Evolutionary conservation across 2,888 invertebrate species (phyloP).

Genomic region (Coecobrya sp.): DNA sequence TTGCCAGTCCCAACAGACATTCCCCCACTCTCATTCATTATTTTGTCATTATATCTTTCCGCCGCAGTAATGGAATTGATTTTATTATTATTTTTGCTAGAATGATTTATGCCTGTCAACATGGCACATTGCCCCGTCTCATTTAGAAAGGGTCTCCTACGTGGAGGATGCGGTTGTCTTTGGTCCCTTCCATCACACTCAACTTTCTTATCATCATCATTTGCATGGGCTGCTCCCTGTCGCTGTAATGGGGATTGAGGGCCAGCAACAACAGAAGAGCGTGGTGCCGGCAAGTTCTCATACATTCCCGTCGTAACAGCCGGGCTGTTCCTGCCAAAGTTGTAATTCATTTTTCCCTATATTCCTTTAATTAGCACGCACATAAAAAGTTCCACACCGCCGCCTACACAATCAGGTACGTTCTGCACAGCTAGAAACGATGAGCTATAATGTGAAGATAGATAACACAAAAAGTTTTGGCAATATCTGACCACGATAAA

Average conservation of each 20-base stretch:
- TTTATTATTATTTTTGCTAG: slow-evolving; percentile 59
- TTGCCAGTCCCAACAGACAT: slow-evolving; percentile 56
- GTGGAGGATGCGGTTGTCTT: slow-evolving; percentile 49
- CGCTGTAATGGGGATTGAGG: slow-evolving; percentile 28
- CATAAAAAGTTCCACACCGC: not conserved
- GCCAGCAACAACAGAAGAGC: slow-evolving; percentile 39
- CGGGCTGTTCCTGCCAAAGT: slow-evolving; percentile 52
- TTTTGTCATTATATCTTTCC: slow-evolving; percentile 56
- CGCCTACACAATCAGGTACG: not conserved
- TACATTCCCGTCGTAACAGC: slow-evolving; percentile 72
- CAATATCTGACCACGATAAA: slow-evolving; percentile 44
- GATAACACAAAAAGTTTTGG: slow-evolving; percentile 5
- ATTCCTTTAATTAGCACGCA: slow-evolving; percentile 62
- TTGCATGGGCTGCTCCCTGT: slow-evolving; percentile 24
- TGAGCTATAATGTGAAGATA: not conserved
- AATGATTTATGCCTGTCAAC: slow-evolving; percentile 73
- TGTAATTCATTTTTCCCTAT: slow-evolving; percentile 73
- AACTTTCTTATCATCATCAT: slow-evolving; percentile 35
- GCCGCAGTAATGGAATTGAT: slow-evolving; percentile 14
- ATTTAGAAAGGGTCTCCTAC: slow-evolving; percentile 68
- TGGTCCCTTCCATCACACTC: slow-evolving; percentile 32
- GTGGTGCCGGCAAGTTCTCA: slow-evolving; percentile 68
- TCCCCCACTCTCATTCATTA: slow-evolving; percentile 48
- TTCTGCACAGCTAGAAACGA: not conserved
- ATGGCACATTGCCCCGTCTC: slow-evolving; percentile 70